phyloP scores from a whole-genome alignment of 2,888 invertebrate genomes.

The Mesorhabditis spiculigera region DNA sequence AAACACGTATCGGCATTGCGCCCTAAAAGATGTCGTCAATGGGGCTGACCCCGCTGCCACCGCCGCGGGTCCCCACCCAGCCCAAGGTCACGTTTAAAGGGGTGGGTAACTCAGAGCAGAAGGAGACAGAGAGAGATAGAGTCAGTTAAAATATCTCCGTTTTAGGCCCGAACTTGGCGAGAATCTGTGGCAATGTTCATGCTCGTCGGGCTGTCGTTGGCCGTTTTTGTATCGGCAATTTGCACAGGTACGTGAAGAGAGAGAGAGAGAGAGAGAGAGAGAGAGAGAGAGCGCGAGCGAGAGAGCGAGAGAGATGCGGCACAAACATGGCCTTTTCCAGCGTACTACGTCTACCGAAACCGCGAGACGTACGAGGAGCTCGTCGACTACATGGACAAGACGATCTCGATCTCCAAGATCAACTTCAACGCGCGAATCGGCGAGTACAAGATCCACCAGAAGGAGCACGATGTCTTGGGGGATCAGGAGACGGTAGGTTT shows the following conservation, averaged over 20 bases:
- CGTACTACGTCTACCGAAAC: conserved; percentile 38
- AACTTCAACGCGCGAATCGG: conserved; percentile 49
- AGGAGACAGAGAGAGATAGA: not conserved
- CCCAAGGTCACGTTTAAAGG: conserved; percentile 32
- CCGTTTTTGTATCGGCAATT: conserved; percentile 35
- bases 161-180: conserved; percentile 39
- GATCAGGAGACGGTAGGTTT: conserved; percentile 41
- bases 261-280: too few relatives aligned
- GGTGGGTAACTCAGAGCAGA: not conserved
- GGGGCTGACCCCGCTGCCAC: conserved; percentile 17
- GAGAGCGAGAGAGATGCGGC: not conserved
- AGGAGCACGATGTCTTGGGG: conserved; percentile 40
- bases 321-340: conserved; percentile 11
- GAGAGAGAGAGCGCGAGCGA: too few relatives aligned
- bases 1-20: conserved; percentile 18
- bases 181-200: conserved; percentile 46
- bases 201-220: conserved; percentile 27
- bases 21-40: conserved; percentile 13
- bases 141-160: not conserved
- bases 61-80: conserved; percentile 15
- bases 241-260: not conserved
- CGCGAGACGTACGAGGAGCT: conserved; percentile 47
- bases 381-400: conserved; percentile 52
- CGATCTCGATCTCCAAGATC: conserved; percentile 54
- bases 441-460: conserved; percentile 42